These are phyloP conservation scores for Limanda limanda DNA, from an alignment of 2,113 vertebrate genomes.

Conservation along the genomic window DNA sequence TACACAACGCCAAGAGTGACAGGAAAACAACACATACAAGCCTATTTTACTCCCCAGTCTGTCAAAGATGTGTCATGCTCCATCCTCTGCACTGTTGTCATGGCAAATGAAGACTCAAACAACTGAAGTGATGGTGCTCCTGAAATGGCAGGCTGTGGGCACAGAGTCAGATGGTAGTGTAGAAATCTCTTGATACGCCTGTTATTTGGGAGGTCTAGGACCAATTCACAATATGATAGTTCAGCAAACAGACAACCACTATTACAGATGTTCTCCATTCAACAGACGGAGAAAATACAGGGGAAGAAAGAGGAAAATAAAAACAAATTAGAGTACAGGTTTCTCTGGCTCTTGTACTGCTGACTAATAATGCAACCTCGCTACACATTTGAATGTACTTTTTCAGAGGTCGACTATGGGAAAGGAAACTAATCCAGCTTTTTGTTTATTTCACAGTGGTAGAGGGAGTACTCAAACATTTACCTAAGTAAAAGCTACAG, in stretches of 20 bases:
- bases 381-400: too few relatives aligned
- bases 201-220: slow-evolving; percentile 53
- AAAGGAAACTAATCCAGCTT: too few relatives aligned
- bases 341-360: not conserved
- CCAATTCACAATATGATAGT: slow-evolving; percentile 53
- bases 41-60: slow-evolving; percentile 69
- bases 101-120: slow-evolving; percentile 71
- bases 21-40: slow-evolving; percentile 68
- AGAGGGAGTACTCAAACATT: too few relatives aligned
- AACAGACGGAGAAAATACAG: not conserved
- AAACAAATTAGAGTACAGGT: not conserved
- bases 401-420: too few relatives aligned
- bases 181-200: slow-evolving; percentile 47
- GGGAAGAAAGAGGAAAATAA: not conserved
- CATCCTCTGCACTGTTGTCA: slow-evolving; percentile 72
- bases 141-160: slow-evolving; percentile 40
- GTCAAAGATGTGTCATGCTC: slow-evolving; percentile 70
- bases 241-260: slow-evolving; percentile 9
- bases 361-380: not conserved
- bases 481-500: too few relatives aligned
- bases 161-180: slow-evolving; percentile 50
- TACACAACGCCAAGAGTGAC: slow-evolving; percentile 65
- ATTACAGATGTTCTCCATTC: slow-evolving; percentile 16
- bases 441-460: too few relatives aligned
- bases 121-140: slow-evolving; percentile 64